phyloP scores from a whole-genome alignment of 2,113 vertebrate species.

The Ibidorhyncha struthersii region DNA sequence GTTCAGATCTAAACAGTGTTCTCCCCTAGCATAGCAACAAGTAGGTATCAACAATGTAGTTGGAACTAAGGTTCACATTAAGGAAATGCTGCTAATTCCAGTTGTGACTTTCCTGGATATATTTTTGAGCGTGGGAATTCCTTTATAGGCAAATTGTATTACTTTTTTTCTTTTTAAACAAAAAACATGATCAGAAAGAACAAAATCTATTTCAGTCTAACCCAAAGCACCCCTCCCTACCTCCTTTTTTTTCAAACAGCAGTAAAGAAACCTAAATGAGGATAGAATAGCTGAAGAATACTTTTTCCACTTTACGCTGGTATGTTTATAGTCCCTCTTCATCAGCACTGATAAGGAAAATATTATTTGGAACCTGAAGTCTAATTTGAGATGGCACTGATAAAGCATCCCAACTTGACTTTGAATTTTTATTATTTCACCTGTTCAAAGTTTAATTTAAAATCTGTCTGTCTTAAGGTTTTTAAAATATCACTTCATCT shows the following conservation, averaged over 20 bases:
- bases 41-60: not conserved
- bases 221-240: not conserved
- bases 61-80: not conserved
- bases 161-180: not conserved
- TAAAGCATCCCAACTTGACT: not conserved
- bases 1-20: not conserved
- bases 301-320: not conserved
- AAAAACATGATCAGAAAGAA: not conserved
- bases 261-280: not conserved
- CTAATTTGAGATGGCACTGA: not conserved
- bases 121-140: not conserved
- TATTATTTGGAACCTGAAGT: not conserved
- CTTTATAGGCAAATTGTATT: not conserved
- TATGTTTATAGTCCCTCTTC: not conserved
- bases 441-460: not conserved
- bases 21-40: not conserved
- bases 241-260: not conserved
- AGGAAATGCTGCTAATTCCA: not conserved
- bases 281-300: not conserved
- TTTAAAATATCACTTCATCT: not conserved
- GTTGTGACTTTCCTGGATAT: not conserved
- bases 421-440: not conserved
- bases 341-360: not conserved
- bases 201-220: not conserved
- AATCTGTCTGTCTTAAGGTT: not conserved